These are phyloP conservation scores for Dolichopus griseipennis DNA, from an alignment of 2,888 invertebrate species.

Conservation along the genomic window DNA sequence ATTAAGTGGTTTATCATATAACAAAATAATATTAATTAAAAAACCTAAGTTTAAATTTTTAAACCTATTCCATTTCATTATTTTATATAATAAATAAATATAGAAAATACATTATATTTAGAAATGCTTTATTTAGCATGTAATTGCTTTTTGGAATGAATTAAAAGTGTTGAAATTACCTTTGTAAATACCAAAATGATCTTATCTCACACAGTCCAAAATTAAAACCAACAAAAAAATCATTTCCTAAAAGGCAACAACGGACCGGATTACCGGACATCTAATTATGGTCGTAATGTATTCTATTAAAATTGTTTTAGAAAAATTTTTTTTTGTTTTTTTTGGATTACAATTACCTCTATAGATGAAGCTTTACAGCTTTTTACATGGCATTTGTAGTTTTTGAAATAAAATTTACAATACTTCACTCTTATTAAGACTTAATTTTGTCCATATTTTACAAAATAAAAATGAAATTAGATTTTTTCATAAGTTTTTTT, in stretches of 20 bases:
- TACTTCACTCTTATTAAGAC: neutral
- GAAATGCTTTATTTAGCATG: neutral
- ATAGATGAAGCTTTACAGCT: neutral
- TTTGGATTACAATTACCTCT: constrained; percentile 3
- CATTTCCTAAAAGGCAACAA: neutral
- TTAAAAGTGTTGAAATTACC: neutral
- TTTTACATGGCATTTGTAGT: neutral
- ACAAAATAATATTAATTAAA: neutral
- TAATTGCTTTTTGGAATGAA: constrained; percentile 1
- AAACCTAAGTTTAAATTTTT: too few species aligned
- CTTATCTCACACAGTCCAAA: neutral
- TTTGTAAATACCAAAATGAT: constrained; percentile 2
- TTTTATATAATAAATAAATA: neutral
- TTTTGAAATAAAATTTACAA: neutral
- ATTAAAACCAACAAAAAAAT: neutral
- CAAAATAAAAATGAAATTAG: constrained; percentile 3
- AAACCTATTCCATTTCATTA: neutral
- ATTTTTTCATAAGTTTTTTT: neutral
- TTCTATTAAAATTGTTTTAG: constrained; percentile 6
- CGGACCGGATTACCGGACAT: neutral
- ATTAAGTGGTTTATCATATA: neutral
- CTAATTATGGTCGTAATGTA: neutral
- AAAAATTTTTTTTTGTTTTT: neutral
- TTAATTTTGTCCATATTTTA: neutral
- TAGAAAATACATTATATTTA: neutral